Conservation (phyloP, 2,888 invertebrate genomes). For the Leptopterna dolabrata region DNA sequence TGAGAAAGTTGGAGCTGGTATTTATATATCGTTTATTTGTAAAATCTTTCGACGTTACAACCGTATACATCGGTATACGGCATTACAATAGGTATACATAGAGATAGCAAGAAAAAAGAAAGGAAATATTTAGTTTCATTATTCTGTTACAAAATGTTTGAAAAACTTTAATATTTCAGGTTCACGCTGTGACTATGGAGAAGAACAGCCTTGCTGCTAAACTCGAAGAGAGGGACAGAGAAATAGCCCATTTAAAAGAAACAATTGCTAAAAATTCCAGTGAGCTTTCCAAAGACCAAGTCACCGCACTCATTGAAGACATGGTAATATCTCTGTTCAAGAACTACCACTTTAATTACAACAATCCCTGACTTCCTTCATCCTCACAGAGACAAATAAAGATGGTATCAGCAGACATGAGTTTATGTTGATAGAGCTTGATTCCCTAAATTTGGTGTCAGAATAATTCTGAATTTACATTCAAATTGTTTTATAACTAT, state of each 20-base stretch:
- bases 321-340: conserved; percentile 47
- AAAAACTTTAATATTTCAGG: too few species aligned
- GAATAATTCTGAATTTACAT: too few species aligned
- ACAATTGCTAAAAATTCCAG: conserved; percentile 46
- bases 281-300: conserved; percentile 38
- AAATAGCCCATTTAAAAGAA: conserved; percentile 55
- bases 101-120: too few species aligned
- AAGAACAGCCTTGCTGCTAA: conserved; percentile 64
- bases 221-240: conserved; percentile 63
- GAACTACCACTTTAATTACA: conserved; percentile 28
- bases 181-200: conserved; percentile 64
- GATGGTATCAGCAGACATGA: neutral
- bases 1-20: too few species aligned
- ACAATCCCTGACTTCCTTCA: neutral
- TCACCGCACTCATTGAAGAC: conserved; percentile 39
- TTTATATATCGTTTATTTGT: too few species aligned
- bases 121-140: too few species aligned
- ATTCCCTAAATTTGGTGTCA: too few species aligned
- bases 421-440: neutral
- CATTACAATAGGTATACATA: too few species aligned
- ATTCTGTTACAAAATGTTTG: too few species aligned
- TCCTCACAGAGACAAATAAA: neutral
- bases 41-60: too few species aligned
- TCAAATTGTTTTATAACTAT: too few species aligned
- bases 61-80: too few species aligned